Base-by-base conservation (phyloP, 2,113 vertebrate genomes). In the Aphyosemion australe region DNA sequence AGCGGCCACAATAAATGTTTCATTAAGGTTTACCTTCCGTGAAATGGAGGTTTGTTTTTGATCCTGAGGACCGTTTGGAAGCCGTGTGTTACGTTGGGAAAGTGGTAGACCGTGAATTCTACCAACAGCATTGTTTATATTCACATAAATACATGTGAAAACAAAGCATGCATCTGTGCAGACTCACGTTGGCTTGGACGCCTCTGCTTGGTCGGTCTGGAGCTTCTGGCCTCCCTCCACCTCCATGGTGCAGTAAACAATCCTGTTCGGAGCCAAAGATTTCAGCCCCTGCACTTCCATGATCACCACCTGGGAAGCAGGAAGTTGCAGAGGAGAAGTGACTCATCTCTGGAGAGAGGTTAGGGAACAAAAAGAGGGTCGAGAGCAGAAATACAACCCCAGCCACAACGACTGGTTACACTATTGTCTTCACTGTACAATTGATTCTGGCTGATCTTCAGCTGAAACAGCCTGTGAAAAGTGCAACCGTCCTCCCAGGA, bases 171-270 rank as follows among this genome's bases (percentile, higher is more conserved):
- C 21, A 26, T 31, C 34, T 42, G 19, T 58, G 26, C 46, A 26
- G 16, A 10, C 96, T 95, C 92, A 99, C 97, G 95, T 99, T 76
- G 97, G 97, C 80, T 99, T 99, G 31, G 97, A 99, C 45, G 97
- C 97, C 83, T 99, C 97, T 0, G 97, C 97, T 80, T 99, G 97
- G 87, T 99, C 97, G 0, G 97, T 99, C 87, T 99, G 97, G 49
- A 99, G 94, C 19, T 99, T 99, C 90, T 98, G 94, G 43, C 97
- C 97, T 20, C 97, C 97, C 87, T 99, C 97, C 0, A 99, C 97
- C 78, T 99, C 97, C 97, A 99, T 99, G 18, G 97, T 99, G 82
- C 97, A 99, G 86, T 99, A 99, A 1, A 99, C 97, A 14, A 99
- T 99, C 77, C 97, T 95, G 85, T 99, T 99, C 2, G 97, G 96